Base-by-base conservation (phyloP, 2,888 invertebrate species). In the Caradrina kadenii region DNA sequence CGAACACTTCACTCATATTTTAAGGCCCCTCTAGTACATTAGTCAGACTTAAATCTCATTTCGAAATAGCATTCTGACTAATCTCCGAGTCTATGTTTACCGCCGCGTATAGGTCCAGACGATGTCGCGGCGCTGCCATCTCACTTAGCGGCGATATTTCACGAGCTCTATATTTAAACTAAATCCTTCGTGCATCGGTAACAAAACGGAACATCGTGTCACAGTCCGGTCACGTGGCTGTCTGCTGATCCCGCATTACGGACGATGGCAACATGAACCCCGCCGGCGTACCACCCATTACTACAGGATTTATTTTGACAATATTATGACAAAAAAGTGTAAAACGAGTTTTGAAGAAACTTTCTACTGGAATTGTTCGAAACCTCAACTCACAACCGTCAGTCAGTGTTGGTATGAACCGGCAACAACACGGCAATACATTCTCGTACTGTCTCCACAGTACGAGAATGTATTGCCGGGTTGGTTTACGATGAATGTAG, bases 201-300 rank as follows among this genome's bases (percentile, higher is more conserved):
- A 62, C 60, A 55, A 55, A 63, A 50, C 42, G 77, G 15, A 13
- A 1, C 42, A 10, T 11, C 19, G 19, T 31, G 17, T 49, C 3
- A 11, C 17, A 78, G 74, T 70, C 79, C 7, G 52, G 74, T 79
- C 78, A 78, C 78, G 78, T 74, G 68, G 59, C 22, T 42, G 58
- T 66, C 74, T 79, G 64, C 74, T 74, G 78, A 74, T 67, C 78
- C 79, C 63, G 42, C 45, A 63, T 68, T 77, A 73, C 63, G 48
- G n/a, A 48, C 45, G 19, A 42, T 17, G 48, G 61, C 54, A 62
- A 68, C 78, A 64, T n/a, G 77, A 19, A 21, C 26, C 60, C 21
- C 45, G 22, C 15, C 10, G 52, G 22, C 73, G 53, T 58, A 10
- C 45, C 7, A 22, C 58, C 48, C 48, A 58, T 74, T 73, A 62